Conservation (phyloP, 2,113 vertebrate genomes). For the Panthera leo region DNA sequence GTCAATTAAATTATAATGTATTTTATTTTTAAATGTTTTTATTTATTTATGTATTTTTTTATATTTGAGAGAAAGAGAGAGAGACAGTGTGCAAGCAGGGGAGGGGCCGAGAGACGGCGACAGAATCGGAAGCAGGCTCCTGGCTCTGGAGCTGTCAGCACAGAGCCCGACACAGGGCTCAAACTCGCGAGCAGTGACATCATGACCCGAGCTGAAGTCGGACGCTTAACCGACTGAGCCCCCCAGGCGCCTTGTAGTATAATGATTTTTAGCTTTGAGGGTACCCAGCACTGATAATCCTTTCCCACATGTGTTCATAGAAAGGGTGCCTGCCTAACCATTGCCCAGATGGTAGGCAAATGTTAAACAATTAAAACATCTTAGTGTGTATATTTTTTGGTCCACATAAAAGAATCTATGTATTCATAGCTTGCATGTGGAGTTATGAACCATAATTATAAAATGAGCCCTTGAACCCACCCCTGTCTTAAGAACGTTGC, state of each 20-base stretch:
- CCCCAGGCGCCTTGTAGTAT: not conserved
- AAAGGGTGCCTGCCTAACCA: not conserved
- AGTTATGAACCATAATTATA: not conserved
- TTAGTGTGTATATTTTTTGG: not conserved
- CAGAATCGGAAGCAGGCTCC: too few relatives aligned
- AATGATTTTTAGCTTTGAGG: not conserved
- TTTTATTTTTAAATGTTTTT: too few relatives aligned
- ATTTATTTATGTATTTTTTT: too few relatives aligned
- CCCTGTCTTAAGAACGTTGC: not conserved
- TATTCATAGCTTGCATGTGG: not conserved
- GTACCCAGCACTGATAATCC: not conserved
- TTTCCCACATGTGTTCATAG: not conserved
- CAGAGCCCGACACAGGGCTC: too few relatives aligned
- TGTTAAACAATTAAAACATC: not conserved
- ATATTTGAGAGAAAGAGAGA: too few relatives aligned
- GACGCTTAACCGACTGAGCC: too few relatives aligned
- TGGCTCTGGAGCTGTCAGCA: too few relatives aligned
- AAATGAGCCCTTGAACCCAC: not conserved
- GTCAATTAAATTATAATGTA: not conserved
- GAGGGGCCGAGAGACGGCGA: too few relatives aligned
- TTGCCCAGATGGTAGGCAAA: not conserved
- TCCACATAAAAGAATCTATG: not conserved
- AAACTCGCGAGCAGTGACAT: too few relatives aligned
- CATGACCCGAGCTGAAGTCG: too few relatives aligned
- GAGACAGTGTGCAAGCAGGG: too few relatives aligned